Conservation (phyloP, 2,113 vertebrate genomes). For the Chlorocebus sabaeus region DNA sequence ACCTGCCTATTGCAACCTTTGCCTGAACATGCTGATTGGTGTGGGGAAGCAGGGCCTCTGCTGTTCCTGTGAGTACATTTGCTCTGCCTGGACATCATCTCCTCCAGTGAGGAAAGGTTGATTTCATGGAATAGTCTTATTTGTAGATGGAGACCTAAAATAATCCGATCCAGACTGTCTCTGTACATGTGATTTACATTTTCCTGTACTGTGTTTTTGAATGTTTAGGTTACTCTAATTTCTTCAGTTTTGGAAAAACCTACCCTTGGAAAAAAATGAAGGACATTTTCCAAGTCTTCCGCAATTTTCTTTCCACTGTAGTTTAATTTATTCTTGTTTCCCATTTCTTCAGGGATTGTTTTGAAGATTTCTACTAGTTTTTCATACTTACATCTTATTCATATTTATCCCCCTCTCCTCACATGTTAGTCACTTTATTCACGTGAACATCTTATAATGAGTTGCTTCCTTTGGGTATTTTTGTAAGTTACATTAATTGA, state of each 20-base stretch:
- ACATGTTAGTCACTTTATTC: not conserved
- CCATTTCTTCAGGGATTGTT: not conserved
- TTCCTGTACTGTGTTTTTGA: not conserved
- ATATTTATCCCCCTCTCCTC: not conserved
- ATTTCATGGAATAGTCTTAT: accelerated
- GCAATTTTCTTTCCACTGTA: not conserved
- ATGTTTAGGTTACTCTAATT: not conserved
- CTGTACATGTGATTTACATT: not conserved
- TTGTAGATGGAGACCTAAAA: not conserved
- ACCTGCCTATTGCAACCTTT: conserved; percentile 97
- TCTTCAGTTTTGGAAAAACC: not conserved
- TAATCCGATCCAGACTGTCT: not conserved
- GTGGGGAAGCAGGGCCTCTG: conserved; percentile 95
- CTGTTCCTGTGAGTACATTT: conserved; percentile 92
- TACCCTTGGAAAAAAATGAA: not conserved
- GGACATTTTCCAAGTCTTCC: not conserved
- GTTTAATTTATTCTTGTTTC: not conserved
- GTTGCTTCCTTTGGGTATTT: not conserved
- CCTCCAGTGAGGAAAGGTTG: not conserved
- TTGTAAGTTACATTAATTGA: not conserved
- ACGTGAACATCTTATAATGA: not conserved
- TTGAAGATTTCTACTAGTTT: not conserved
- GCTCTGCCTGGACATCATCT: not conserved
- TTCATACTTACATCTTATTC: not conserved
- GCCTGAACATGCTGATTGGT: conserved; percentile 95